Evolutionary conservation across 2,888 invertebrate species (phyloP).

Genomic region (Tenthredo notha): DNA sequence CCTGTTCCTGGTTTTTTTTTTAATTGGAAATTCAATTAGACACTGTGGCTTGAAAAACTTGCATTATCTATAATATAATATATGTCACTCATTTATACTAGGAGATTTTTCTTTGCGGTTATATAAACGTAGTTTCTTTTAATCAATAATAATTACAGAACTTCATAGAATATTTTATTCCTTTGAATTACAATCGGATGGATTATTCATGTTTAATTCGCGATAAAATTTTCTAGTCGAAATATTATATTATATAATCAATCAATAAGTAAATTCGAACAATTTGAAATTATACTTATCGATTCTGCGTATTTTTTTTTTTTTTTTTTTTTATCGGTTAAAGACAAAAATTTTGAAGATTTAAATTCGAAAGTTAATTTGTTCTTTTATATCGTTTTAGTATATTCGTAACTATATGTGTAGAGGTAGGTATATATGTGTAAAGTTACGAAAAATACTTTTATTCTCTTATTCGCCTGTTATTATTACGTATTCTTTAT

Average conservation of each 20-base stretch:
- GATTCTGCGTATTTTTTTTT: not conserved
- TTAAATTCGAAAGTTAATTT: not conserved
- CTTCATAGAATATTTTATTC: not conserved
- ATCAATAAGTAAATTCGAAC: not conserved
- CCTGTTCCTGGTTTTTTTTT: not conserved
- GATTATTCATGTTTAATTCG: not conserved
- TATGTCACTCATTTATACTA: not conserved
- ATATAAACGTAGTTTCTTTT: not conserved
- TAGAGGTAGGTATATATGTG: too few species aligned
- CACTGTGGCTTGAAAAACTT: not conserved
- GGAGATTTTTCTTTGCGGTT: not conserved
- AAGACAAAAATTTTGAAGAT: not conserved
- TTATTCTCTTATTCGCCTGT: not conserved
- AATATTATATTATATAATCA: not conserved
- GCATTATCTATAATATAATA: not conserved
- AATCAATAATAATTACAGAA: not conserved
- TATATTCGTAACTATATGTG: not conserved
- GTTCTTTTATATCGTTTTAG: not conserved
- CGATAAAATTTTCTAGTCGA: not conserved
- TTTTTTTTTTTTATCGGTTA: not conserved
- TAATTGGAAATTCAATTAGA: not conserved
- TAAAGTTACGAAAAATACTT: not conserved
- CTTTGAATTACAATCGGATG: not conserved
- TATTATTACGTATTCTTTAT: slow-evolving; percentile 26
- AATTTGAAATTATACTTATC: not conserved